A percentile compares a stretch with the other conserved stretches of the same genome.
Conservation (phyloP, 2,888 invertebrate species). For the Drosophila phalerata region DNA sequence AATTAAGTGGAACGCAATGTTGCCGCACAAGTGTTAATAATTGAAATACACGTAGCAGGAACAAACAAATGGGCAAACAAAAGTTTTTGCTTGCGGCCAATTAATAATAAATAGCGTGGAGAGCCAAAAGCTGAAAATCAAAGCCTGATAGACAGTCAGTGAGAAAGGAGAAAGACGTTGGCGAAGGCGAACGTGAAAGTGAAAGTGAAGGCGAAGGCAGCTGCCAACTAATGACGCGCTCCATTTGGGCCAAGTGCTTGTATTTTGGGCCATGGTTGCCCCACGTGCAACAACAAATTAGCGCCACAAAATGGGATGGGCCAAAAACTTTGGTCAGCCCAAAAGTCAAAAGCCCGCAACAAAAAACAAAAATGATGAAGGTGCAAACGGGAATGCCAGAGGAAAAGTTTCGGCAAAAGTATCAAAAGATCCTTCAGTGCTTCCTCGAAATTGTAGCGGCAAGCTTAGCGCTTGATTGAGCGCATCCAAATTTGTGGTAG, state of each 20-base stretch:
- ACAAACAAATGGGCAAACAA: constrained; percentile 63
- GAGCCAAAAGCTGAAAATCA: constrained; percentile 41
- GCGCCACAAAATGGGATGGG: constrained; percentile 53
- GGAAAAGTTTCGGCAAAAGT: constrained; percentile 43
- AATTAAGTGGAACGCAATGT: constrained; percentile 60
- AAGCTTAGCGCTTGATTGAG: constrained; percentile 72
- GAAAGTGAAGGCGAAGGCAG: constrained; percentile 3
- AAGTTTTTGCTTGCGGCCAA: constrained; percentile 61
- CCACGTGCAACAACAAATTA: constrained; percentile 80
- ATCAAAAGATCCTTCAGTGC: constrained; percentile 41
- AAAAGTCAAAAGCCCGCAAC: constrained; percentile 62
- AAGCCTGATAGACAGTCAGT: constrained; percentile 17
- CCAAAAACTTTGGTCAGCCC: constrained; percentile 50
- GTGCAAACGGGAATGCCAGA: constrained; percentile 27
- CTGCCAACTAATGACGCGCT: constrained; percentile 68
- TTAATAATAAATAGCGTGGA: constrained; percentile 73
- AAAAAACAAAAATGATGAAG: constrained; percentile 41
- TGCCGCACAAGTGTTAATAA: constrained; percentile 76
- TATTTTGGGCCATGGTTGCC: neutral
- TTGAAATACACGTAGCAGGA: constrained; percentile 61
- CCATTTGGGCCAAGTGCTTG: constrained; percentile 48
- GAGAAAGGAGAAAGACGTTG: neutral
- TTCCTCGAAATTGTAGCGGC: constrained; percentile 30
- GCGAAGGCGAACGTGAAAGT: neutral
- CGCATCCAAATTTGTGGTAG: constrained; percentile 41